phyloP scores from a whole-genome alignment of 1,140 invertebrate genomes.

The Eumaeus atala region DNA sequence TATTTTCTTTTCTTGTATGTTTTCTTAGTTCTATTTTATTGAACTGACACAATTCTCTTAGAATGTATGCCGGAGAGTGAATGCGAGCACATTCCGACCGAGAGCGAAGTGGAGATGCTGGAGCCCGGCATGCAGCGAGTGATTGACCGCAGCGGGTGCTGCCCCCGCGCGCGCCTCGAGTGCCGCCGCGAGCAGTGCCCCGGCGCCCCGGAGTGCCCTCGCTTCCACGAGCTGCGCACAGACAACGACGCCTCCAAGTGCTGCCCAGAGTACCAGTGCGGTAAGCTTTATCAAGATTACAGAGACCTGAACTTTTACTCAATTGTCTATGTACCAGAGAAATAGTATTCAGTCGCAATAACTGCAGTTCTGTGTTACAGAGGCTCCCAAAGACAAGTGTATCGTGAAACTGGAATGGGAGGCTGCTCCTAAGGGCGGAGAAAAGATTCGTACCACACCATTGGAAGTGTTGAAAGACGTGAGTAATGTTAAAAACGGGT shows the following conservation, averaged over 20 bases:
- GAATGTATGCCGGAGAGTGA: slow-evolving; percentile 82
- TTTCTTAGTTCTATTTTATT: background rate
- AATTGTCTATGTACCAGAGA: no score
- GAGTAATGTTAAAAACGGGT: slow-evolving; percentile 26
- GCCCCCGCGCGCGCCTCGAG: slow-evolving; percentile 75
- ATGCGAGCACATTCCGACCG: slow-evolving; percentile 72
- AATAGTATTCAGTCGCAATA: no score
- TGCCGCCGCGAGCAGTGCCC: slow-evolving; percentile 79
- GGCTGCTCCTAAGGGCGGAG: slow-evolving; percentile 72
- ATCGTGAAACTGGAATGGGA: slow-evolving; percentile 76
- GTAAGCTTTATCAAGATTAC: no score
- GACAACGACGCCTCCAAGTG: slow-evolving; percentile 73
- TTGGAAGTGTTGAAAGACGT: slow-evolving; percentile 71
- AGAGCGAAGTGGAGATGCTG: slow-evolving; percentile 61
- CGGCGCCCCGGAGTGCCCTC: slow-evolving; percentile 72
- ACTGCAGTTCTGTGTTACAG: slow-evolving; percentile 52
- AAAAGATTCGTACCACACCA: slow-evolving; percentile 55
- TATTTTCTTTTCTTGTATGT: no score
- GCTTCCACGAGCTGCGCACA: slow-evolving; percentile 73
- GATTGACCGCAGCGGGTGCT: slow-evolving; percentile 80
- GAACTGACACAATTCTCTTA: slow-evolving; percentile 28
- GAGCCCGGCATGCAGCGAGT: slow-evolving; percentile 77
- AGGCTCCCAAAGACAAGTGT: slow-evolving; percentile 81
- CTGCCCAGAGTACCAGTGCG: slow-evolving; percentile 80
- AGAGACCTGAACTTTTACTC: no score